These are phyloP conservation scores for Dendrolimus pini DNA, from an alignment of 2,888 invertebrate species.

Conservation along the genomic window DNA sequence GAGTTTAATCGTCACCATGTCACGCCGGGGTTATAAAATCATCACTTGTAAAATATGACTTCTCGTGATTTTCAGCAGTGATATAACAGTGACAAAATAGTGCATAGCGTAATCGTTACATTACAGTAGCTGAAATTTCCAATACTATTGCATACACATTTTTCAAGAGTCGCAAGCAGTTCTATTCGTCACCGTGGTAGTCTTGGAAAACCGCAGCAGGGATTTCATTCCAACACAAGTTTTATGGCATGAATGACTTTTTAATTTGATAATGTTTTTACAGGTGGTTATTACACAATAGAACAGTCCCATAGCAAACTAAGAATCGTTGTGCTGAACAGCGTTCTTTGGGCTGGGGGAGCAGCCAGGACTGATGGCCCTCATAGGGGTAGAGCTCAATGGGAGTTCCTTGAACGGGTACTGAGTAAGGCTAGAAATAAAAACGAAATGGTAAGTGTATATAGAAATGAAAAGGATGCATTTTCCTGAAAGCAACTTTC, in stretches of 20 bases:
- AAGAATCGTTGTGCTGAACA: constrained; percentile 91
- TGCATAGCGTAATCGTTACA: no score
- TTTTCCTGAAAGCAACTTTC: no score
- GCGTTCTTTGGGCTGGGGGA: constrained; percentile 85
- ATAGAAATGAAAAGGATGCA: neutral
- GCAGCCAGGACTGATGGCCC: constrained; percentile 58
- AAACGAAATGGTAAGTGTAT: constrained; percentile 86
- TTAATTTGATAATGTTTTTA: constrained; percentile 2
- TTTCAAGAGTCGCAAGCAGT: no score
- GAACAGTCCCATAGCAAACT: constrained; percentile 88
- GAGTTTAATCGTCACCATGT: no score
- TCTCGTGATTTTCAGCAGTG: no score
- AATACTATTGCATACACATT: no score
- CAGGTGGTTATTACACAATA: constrained; percentile 94
- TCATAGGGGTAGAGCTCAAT: constrained; percentile 79
- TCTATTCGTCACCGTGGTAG: no score
- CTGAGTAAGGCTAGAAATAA: constrained; percentile 84
- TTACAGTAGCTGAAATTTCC: no score
- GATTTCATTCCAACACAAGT: neutral
- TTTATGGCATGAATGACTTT: neutral
- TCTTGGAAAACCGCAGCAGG: no score
- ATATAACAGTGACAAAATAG: no score
- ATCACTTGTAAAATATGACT: no score
- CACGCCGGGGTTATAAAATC: no score
- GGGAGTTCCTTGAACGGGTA: constrained; percentile 88